These are phyloP conservation scores for Antennarius maculatus DNA, from an alignment of 2,797 vertebrate genomes.

Conservation along the genomic window DNA sequence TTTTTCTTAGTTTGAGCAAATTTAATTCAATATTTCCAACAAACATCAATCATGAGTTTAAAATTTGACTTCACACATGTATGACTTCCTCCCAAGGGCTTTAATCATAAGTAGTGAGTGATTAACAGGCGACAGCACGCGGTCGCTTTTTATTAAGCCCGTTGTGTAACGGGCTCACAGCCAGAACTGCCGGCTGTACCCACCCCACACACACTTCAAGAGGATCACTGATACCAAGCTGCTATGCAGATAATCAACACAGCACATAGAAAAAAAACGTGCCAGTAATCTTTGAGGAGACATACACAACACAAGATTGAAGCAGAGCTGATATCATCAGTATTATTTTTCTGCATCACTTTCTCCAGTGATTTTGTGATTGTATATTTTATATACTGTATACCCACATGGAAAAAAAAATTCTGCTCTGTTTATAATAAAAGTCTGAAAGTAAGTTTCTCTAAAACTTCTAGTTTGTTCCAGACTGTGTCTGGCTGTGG, in stretches of 20 bases:
- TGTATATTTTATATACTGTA: no score
- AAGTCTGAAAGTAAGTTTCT: conserved; percentile 16
- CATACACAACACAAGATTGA: conserved; percentile 31
- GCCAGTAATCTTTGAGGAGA: conserved; percentile 52
- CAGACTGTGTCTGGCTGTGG: conserved; percentile 29
- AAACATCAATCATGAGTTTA: not conserved
- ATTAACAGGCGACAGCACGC: conserved; percentile 61
- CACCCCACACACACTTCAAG: conserved; percentile 38
- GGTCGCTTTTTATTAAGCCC: conserved; percentile 62
- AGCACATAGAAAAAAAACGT: conserved; percentile 31
- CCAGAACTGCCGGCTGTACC: conserved; percentile 56
- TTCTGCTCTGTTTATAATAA: conserved; percentile 15
- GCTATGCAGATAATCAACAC: conserved; percentile 61
- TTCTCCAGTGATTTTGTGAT: no score
- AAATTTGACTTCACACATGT: conserved; percentile 27
- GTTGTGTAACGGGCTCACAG: conserved; percentile 73
- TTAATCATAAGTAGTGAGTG: conserved; percentile 49
- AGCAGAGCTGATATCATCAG: conserved; percentile 31
- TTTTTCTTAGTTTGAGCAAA: conserved; percentile 14
- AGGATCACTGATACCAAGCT: conserved; percentile 64
- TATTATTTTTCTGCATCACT: conserved; percentile 5
- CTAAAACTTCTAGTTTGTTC: conserved; percentile 24
- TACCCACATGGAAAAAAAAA: no score
- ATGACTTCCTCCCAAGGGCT: conserved; percentile 29
- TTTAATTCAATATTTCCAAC: not conserved